These are phyloP conservation scores for Heteractis magnifica DNA, from an alignment of 92 coral and sea anemone species.

Conservation along the genomic window DNA sequence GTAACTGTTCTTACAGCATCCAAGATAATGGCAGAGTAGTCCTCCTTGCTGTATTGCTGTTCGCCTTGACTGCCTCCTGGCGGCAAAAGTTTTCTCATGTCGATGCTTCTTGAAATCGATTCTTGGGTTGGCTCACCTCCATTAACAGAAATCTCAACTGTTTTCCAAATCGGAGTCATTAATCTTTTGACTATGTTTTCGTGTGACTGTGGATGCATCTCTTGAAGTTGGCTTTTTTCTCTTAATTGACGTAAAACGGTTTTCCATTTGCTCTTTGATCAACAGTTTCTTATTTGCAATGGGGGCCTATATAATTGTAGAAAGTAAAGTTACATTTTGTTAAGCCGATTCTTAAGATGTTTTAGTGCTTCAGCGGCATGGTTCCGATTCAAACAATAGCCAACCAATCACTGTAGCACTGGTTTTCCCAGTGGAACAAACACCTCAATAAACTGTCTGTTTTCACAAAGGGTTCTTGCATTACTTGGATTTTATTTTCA, in stretches of 20 bases:
- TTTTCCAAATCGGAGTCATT: slow-evolving; percentile 13
- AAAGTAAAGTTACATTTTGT: too few relatives aligned
- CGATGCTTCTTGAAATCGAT: slow-evolving; percentile 11
- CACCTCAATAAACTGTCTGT: too few relatives aligned
- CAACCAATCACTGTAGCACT: too few relatives aligned
- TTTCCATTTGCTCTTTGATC: too few relatives aligned
- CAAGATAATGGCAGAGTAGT: not conserved
- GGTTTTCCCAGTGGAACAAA: too few relatives aligned
- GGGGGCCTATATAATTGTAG: too few relatives aligned
- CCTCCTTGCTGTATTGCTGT: not conserved
- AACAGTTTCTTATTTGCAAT: too few relatives aligned
- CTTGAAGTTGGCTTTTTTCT: slow-evolving; percentile 1
- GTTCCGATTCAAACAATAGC: too few relatives aligned
- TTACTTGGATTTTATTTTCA: too few relatives aligned
- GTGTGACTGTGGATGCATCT: not conserved
- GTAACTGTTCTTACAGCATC: not conserved
- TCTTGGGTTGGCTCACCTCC: slow-evolving; percentile 19
- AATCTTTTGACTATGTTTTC: slow-evolving; percentile 15
- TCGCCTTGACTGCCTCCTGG: not conserved
- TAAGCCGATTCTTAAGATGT: too few relatives aligned
- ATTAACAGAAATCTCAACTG: slow-evolving; percentile 29
- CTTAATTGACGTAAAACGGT: not conserved
- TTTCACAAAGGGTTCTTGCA: too few relatives aligned
- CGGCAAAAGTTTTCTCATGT: slow-evolving; percentile 8
- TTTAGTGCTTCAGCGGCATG: too few relatives aligned